These are phyloP conservation scores for Anguilla megastoma DNA, from an alignment of 2,797 vertebrate species.

Conservation along the genomic window DNA sequence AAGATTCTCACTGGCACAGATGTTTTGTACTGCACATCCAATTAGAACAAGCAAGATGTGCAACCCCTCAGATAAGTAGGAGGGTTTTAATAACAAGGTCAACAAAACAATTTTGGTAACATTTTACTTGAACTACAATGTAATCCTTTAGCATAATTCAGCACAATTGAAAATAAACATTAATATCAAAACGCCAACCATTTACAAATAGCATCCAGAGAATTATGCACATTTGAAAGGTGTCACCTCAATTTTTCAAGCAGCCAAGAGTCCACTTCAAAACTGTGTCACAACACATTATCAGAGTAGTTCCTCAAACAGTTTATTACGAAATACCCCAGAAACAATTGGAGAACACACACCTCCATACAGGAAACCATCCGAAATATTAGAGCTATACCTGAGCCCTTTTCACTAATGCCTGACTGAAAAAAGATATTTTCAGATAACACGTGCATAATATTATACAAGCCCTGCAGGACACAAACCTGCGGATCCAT, in stretches of 20 bases:
- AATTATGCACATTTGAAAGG: not conserved
- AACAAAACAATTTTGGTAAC: not conserved
- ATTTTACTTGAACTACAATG: not conserved
- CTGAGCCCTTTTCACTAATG: not conserved
- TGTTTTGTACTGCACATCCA: not conserved
- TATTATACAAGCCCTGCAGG: not conserved
- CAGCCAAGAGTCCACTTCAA: not conserved
- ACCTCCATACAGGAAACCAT: not conserved
- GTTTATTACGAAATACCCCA: not conserved
- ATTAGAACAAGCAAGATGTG: not conserved
- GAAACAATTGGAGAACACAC: not conserved
- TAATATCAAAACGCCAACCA: not conserved
- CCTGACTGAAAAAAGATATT: not conserved
- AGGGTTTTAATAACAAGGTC: not conserved
- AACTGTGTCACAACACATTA: not conserved
- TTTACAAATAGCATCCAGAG: not conserved
- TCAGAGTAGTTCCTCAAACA: too few relatives aligned
- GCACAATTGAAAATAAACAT: not conserved
- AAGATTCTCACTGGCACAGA: not conserved
- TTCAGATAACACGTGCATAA: not conserved
- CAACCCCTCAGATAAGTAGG: not conserved
- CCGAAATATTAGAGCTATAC: not conserved
- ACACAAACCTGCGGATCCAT: constrained; percentile 3
- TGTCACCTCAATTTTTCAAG: not conserved
- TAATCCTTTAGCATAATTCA: not conserved